Percentiles rank a stretch among this genome's conserved stretches.
phyloP scores from a whole-genome alignment of 2,888 invertebrate genomes.

The Aradus depressus region DNA sequence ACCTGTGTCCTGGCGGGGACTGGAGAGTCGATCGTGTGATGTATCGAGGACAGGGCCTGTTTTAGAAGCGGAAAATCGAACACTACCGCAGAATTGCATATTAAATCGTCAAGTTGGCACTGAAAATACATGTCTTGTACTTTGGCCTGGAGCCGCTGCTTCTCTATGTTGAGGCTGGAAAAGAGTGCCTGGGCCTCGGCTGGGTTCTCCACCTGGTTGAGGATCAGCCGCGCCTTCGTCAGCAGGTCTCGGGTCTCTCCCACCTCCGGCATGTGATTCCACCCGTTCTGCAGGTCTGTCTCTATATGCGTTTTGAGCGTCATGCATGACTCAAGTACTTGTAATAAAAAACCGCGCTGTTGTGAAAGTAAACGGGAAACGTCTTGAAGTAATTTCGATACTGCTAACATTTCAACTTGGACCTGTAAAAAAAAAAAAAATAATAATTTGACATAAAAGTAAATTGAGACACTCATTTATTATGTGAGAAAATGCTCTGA shows the following conservation, averaged over 20 bases:
- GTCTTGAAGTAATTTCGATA: slow-evolving; percentile 56
- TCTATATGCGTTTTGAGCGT: slow-evolving; percentile 64
- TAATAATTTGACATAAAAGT: slow-evolving; percentile 14
- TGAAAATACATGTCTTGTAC: slow-evolving; percentile 61
- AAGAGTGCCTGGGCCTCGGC: slow-evolving; percentile 51
- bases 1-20: slow-evolving; percentile 32
- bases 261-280: slow-evolving; percentile 51
- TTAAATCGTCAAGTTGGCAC: slow-evolving; percentile 57
- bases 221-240: slow-evolving; percentile 48
- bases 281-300: slow-evolving; percentile 57
- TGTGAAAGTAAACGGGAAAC: slow-evolving; percentile 58
- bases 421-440: slow-evolving; percentile 37
- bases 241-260: slow-evolving; percentile 53
- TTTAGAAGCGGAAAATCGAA: slow-evolving; percentile 57
- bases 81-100: slow-evolving; percentile 52
- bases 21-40: slow-evolving; percentile 47
- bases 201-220: slow-evolving; percentile 47
- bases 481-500: too few species aligned
- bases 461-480: too few species aligned
- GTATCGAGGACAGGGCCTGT: slow-evolving; percentile 52
- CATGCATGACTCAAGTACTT: slow-evolving; percentile 61
- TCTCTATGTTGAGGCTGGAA: slow-evolving; percentile 50
- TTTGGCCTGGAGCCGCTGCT: slow-evolving; percentile 49
- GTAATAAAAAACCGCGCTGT: slow-evolving; percentile 58
- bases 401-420: slow-evolving; percentile 52